Percentiles rank a stretch among this genome's conserved stretches.
Conservation (phyloP, 2,797 vertebrate genomes). For the Euthynnus affinis region DNA sequence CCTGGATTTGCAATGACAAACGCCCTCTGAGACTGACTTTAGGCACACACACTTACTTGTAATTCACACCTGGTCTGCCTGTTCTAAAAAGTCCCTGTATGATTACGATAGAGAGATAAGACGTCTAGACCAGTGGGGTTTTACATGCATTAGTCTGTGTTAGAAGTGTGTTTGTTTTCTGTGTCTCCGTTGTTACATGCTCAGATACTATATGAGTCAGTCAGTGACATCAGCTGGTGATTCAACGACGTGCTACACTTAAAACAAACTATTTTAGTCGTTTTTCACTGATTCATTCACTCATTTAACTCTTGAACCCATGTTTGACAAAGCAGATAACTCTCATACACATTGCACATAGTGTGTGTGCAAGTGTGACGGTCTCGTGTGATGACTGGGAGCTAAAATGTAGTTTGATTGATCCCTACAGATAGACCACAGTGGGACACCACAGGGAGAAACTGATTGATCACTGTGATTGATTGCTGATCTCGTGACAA, state of each 20-base stretch:
- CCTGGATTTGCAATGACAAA: conserved; percentile 40
- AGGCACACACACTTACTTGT: neutral
- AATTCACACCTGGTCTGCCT: conserved; percentile 43
- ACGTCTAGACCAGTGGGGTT: conserved; percentile 54
- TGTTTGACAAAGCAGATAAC: neutral
- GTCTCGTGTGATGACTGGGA: neutral
- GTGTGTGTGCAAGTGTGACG: neutral
- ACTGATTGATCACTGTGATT: conserved; percentile 25
- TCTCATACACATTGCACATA: neutral
- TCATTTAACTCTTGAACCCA: neutral
- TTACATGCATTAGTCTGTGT: conserved; percentile 55
- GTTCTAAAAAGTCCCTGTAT: conserved; percentile 1
- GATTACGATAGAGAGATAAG: conserved; percentile 37
- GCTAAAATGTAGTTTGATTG: conserved; percentile 8
- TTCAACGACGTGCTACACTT: neutral
- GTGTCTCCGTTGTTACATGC: neutral
- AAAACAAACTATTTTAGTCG: conserved; percentile 1
- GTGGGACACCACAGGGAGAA: neutral
- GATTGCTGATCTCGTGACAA: conserved; percentile 25
- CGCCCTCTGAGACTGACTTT: conserved; percentile 25
- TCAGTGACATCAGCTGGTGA: conserved; percentile 29
- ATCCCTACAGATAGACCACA: conserved; percentile 12
- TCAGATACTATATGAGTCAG: conserved; percentile 20
- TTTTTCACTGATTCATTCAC: neutral
- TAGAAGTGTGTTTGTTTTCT: conserved; percentile 27